phyloP scores from a whole-genome alignment of 2,113 vertebrate species.

The Eulemur rufifrons region DNA sequence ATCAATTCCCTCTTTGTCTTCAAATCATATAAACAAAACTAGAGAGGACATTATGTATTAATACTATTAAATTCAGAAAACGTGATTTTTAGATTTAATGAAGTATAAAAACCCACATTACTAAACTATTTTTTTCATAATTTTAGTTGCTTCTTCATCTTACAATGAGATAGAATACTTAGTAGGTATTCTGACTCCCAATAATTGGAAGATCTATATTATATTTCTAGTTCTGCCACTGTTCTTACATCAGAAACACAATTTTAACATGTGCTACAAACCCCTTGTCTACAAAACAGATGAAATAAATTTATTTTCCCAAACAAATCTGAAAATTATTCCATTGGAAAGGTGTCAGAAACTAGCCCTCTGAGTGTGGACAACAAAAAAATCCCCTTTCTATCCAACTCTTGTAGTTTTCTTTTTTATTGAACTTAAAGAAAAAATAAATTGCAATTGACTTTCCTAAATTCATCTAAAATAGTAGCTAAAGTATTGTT shows the following conservation, averaged over 20 bases:
- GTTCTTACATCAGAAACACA: neutral
- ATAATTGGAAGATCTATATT: neutral
- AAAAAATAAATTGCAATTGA: neutral
- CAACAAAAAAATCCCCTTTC: neutral
- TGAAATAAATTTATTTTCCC: neutral
- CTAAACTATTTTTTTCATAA: neutral
- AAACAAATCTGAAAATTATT: neutral
- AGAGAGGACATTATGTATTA: neutral
- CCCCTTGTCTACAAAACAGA: neutral
- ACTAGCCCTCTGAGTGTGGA: neutral
- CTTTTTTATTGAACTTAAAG: neutral
- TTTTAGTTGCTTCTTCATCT: neutral
- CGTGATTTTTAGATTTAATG: neutral
- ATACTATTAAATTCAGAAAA: constrained; percentile 18
- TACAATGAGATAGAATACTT: neutral
- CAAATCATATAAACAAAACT: neutral
- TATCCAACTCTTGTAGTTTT: neutral
- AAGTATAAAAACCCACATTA: neutral
- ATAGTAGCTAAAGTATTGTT: neutral
- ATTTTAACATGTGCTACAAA: neutral
- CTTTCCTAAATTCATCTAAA: constrained; percentile 11
- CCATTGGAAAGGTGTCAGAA: neutral
- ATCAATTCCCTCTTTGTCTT: neutral
- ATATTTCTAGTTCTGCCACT: neutral
- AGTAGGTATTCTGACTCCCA: neutral